These are phyloP conservation scores for Agrotis puta DNA, from an alignment of 2,888 invertebrate species.

Conservation along the genomic window DNA sequence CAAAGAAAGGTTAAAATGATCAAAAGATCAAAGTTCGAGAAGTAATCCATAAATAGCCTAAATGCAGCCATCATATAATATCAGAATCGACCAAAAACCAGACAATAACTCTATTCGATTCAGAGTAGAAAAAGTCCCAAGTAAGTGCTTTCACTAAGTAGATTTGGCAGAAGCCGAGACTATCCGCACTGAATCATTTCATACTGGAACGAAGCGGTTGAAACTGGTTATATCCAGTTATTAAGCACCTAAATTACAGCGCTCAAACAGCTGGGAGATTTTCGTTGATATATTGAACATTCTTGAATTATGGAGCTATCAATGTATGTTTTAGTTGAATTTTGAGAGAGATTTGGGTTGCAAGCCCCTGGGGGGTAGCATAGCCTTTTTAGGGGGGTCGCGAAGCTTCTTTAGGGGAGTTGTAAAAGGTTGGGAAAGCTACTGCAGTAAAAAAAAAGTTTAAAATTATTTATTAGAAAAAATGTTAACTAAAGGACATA, in stretches of 20 bases:
- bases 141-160: conserved; percentile 77
- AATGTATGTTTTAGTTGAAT: conserved; percentile 14
- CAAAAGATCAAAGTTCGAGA: neutral
- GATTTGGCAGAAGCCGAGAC: conserved; percentile 75
- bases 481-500: too few relatives aligned
- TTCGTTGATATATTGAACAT: conserved; percentile 44
- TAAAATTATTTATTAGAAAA: too few relatives aligned
- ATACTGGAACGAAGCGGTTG: conserved; percentile 54
- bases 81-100: conserved; percentile 9
- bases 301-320: conserved; percentile 1
- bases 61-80: conserved; percentile 5
- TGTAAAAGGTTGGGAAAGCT: too few relatives aligned
- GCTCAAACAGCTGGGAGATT: conserved; percentile 52
- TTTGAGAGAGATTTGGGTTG: too few relatives aligned
- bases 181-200: conserved; percentile 69
- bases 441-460: too few relatives aligned
- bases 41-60: neutral
- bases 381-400: too few relatives aligned
- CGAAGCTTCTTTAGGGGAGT: too few relatives aligned
- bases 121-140: conserved; percentile 58
- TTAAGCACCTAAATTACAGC: conserved; percentile 69
- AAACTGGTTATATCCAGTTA: conserved; percentile 67
- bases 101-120: conserved; percentile 24
- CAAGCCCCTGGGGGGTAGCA: too few relatives aligned
- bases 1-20: neutral